Conservation (phyloP, 2,797 vertebrate species). For the Huso huso region DNA sequence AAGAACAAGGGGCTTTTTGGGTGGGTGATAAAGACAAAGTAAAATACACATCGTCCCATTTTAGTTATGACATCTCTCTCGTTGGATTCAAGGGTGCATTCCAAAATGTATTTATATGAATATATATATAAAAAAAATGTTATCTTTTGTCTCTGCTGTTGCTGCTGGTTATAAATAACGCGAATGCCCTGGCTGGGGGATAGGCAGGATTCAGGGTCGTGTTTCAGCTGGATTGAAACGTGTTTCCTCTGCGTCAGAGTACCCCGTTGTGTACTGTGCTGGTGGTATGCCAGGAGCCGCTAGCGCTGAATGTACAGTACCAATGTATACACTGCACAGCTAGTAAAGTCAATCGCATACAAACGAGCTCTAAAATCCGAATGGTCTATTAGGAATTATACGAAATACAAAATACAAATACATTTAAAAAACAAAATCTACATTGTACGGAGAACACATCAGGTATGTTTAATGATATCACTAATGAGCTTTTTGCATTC, state of each 20-base stretch:
- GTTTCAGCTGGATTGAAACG: neutral
- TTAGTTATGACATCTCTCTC: no score
- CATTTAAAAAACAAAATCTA: neutral
- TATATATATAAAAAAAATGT: no score
- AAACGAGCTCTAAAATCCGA: neutral
- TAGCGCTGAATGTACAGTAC: no score
- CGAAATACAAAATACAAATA: neutral
- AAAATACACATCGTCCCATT: no score
- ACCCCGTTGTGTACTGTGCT: no score
- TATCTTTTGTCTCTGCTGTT: neutral
- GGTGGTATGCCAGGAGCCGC: neutral
- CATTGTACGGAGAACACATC: no score
- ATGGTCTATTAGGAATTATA: neutral
- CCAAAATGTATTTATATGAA: no score
- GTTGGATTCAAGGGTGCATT: no score
- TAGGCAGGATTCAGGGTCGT: neutral
- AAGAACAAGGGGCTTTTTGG: no score
- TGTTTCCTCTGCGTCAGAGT: neutral
- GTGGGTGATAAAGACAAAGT: no score
- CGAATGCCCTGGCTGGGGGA: neutral
- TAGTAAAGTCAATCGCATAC: neutral
- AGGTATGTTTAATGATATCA: no score
- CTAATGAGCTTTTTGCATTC: no score
- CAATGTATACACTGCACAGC: neutral
- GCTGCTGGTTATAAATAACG: neutral